Conservation (phyloP, 2,797 vertebrate species). For the Phoeniculus purpureus region DNA sequence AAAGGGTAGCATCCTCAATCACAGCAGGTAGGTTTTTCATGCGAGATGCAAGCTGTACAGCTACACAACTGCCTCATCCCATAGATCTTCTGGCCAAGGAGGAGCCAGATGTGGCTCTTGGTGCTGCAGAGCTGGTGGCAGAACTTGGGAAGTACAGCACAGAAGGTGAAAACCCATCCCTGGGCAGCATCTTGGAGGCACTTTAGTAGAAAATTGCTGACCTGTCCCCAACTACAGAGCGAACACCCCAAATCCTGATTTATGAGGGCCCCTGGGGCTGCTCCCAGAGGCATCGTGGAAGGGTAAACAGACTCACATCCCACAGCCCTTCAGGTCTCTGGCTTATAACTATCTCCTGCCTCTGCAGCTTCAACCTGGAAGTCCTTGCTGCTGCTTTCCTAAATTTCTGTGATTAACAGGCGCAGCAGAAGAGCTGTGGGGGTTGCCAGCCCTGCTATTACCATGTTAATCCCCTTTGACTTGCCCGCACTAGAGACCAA, state of each 20-base stretch:
- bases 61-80: background rate
- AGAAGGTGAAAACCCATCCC: background rate
- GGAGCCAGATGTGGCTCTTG: background rate
- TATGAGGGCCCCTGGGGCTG: background rate
- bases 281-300: background rate
- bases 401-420: background rate
- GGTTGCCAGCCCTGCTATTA: background rate
- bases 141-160: background rate
- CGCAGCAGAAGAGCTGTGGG: background rate
- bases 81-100: background rate
- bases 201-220: background rate
- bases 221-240: background rate
- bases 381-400: background rate
- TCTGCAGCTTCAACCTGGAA: background rate
- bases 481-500: slow-evolving; percentile 4
- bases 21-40: background rate
- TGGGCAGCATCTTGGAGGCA: no score
- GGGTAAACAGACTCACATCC: background rate
- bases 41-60: background rate
- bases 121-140: background rate
- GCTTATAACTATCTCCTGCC: background rate
- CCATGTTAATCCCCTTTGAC: background rate
- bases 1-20: no score
- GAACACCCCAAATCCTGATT: background rate
- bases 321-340: background rate